Conservation (phyloP, 2,113 vertebrate species). For the Saimiri boliviensis region DNA sequence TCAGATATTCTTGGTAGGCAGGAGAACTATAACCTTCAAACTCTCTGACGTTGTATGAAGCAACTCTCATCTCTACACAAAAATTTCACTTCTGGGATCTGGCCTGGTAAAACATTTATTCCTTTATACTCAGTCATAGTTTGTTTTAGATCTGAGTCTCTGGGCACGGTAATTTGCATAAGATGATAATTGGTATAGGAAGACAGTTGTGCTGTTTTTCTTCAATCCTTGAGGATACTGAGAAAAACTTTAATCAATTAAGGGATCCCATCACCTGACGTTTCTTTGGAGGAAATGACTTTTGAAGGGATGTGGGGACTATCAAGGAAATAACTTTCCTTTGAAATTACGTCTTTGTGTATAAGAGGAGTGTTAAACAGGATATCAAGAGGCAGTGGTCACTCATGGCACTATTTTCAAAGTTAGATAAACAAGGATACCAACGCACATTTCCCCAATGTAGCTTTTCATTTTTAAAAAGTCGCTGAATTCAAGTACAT, state of each 20-base stretch:
- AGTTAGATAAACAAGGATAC: background rate
- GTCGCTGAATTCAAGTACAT: background rate
- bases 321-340: conserved; percentile 6
- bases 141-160: background rate
- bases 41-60: background rate
- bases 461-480: background rate
- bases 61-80: background rate
- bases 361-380: too few species aligned
- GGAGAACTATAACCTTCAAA: background rate
- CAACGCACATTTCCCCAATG: background rate
- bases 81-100: background rate
- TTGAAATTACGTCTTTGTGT: background rate
- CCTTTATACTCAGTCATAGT: background rate
- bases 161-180: background rate
- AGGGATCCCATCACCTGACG: background rate
- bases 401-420: background rate
- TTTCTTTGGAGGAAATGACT: conserved; percentile 38
- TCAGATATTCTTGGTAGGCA: background rate
- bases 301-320: conserved; percentile 23
- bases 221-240: background rate
- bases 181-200: background rate
- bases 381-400: background rate
- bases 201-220: background rate
- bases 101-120: background rate
- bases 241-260: background rate